phyloP scores from a whole-genome alignment of 1,140 invertebrate genomes.

The Lepidurus arcticus region DNA sequence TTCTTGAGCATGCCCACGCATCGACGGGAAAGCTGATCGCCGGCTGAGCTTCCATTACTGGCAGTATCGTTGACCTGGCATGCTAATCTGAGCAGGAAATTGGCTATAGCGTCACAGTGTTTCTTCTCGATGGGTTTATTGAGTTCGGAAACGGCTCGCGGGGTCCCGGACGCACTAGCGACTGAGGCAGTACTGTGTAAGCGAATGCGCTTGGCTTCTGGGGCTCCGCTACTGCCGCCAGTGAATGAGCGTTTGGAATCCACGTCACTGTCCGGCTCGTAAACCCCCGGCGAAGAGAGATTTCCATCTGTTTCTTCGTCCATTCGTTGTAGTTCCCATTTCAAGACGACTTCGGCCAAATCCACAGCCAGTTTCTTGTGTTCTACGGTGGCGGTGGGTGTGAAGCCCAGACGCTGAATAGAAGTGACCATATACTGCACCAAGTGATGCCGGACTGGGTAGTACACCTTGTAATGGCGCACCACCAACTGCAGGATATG shows the following conservation, averaged over 20 bases:
- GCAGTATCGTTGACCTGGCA: constrained; percentile 65
- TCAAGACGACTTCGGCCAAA: constrained; percentile 94
- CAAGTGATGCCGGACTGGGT: constrained; percentile 88
- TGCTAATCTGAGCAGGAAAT: constrained; percentile 81
- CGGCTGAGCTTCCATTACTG: constrained; percentile 59
- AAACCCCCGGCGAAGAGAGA: constrained; percentile 29
- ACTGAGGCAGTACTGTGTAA: constrained; percentile 10
- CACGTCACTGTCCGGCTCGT: constrained; percentile 37
- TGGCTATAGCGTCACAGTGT: constrained; percentile 85
- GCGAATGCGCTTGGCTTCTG: constrained; percentile 52
- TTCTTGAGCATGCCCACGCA: constrained; percentile 82
- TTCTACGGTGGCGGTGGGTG: constrained; percentile 78
- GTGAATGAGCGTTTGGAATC: constrained; percentile 31
- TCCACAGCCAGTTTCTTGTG: constrained; percentile 89
- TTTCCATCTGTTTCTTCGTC: constrained; percentile 54
- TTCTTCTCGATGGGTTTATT: constrained; percentile 71
- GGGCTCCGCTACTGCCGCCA: constrained; percentile 45
- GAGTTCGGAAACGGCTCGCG: constrained; percentile 39
- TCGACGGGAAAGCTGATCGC: constrained; percentile 76
- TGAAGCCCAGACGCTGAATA: constrained; percentile 86
- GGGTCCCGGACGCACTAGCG: neutral
- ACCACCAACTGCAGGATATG: constrained; percentile 94
- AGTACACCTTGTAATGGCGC: constrained; percentile 91
- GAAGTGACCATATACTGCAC: constrained; percentile 92
- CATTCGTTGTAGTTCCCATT: constrained; percentile 85